Conservation (phyloP, 2,797 vertebrate genomes). For the Diplodus sargus region DNA sequence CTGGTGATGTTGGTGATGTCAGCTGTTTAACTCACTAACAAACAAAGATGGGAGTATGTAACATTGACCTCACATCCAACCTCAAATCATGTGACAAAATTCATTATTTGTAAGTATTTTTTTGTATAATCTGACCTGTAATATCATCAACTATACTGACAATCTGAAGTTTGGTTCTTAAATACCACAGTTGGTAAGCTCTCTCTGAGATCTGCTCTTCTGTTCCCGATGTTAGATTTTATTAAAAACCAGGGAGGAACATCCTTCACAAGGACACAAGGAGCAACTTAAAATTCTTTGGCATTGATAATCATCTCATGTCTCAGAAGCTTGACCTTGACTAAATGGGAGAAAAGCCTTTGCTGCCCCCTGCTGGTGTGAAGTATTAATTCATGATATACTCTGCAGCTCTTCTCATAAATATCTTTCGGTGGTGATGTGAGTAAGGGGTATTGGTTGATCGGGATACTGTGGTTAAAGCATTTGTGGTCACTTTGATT, state of each 20-base stretch:
- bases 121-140: neutral
- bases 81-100: neutral
- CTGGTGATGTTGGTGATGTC: neutral
- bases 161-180: neutral
- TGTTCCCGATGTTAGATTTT: neutral
- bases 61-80: neutral
- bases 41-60: neutral
- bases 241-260: neutral
- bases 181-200: neutral
- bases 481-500: neutral
- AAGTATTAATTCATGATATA: constrained; percentile 30
- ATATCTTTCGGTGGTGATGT: constrained; percentile 6
- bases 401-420: neutral
- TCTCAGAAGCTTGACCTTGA: constrained; percentile 50
- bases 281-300: constrained; percentile 27
- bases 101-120: constrained; percentile 12
- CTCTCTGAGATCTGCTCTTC: neutral
- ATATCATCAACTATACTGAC: neutral
- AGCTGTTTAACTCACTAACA: neutral
- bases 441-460: neutral
- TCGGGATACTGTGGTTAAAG: constrained; percentile 6
- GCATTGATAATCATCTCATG: constrained; percentile 44
- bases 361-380: constrained; percentile 64
- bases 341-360: constrained; percentile 33
- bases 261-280: constrained; percentile 32